A percentile compares a stretch with the other conserved stretches of the same genome.
Conservation (phyloP, 2,113 vertebrate species). For the Oxyura jamaicensis region DNA sequence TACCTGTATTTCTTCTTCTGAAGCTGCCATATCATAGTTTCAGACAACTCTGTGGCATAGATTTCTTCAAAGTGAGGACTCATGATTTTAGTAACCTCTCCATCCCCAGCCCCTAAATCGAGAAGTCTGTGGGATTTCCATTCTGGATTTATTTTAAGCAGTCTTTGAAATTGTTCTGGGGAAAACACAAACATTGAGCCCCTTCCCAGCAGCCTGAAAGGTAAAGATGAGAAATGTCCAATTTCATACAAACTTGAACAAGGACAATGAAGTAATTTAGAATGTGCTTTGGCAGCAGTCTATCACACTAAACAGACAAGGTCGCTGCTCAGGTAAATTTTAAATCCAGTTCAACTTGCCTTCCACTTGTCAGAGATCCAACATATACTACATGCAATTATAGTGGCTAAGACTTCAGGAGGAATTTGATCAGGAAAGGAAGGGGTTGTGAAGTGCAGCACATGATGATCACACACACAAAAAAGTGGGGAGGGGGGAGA, state of each 20-base stretch:
- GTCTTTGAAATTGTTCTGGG: conserved; percentile 88
- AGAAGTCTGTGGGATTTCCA: conserved; percentile 91
- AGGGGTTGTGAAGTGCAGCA: neutral
- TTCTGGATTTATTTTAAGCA: conserved; percentile 88
- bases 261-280: neutral
- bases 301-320: neutral
- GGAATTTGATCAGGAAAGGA: conserved; percentile 41
- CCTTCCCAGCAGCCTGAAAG: conserved; percentile 89
- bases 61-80: conserved; percentile 91
- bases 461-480: neutral
- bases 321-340: conserved; percentile 7
- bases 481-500: neutral
- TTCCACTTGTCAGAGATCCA: conserved; percentile 32
- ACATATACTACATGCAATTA: conserved; percentile 7
- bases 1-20: conserved; percentile 95
- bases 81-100: conserved; percentile 95
- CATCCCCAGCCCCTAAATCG: conserved; percentile 96
- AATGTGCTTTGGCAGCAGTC: neutral
- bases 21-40: conserved; percentile 97
- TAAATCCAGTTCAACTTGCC: conserved; percentile 31
- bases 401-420: conserved; percentile 15
- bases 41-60: conserved; percentile 93
- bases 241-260: conserved; percentile 3
- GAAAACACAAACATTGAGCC: conserved; percentile 99
- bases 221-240: conserved; percentile 40